Evolutionary conservation across 2,888 invertebrate species (phyloP).

Genomic region (Metopia argyrocephala): DNA sequence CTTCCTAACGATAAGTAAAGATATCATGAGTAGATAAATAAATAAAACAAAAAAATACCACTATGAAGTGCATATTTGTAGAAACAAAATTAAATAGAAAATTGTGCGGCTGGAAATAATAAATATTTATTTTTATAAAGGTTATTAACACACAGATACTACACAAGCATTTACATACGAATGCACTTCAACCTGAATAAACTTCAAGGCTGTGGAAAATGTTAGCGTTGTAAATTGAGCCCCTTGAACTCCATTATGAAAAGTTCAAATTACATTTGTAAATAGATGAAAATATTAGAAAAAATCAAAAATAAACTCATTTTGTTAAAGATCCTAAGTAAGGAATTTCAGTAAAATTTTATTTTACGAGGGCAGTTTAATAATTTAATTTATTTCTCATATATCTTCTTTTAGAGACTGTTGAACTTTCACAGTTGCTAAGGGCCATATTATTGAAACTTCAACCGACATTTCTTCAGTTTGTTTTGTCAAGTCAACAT

Average conservation of each 20-base stretch:
- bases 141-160: neutral
- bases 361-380: too few species aligned
- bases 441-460: too few species aligned
- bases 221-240: slow-evolving; percentile 12
- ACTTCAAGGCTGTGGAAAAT: too few species aligned
- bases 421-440: too few species aligned
- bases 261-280: slow-evolving; percentile 37
- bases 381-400: too few species aligned
- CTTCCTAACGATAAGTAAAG: neutral
- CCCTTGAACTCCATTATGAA: slow-evolving; percentile 50
- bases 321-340: too few species aligned
- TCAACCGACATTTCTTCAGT: too few species aligned
- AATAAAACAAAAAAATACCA: neutral
- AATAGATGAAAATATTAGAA: neutral
- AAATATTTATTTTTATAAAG: slow-evolving; percentile 5
- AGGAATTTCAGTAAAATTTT: too few species aligned
- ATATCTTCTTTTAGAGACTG: too few species aligned
- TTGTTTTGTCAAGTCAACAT: too few species aligned
- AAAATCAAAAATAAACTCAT: neutral
- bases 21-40: neutral
- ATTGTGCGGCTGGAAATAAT: too few species aligned
- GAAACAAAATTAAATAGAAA: too few species aligned
- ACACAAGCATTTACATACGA: neutral
- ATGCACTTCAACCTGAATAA: slow-evolving; percentile 6
- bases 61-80: neutral